Percentiles rank a stretch among this genome's conserved stretches.
These are phyloP conservation scores for Oreochromis tanganicae DNA, from an alignment of 2,113 vertebrate species.

Conservation along the genomic window DNA sequence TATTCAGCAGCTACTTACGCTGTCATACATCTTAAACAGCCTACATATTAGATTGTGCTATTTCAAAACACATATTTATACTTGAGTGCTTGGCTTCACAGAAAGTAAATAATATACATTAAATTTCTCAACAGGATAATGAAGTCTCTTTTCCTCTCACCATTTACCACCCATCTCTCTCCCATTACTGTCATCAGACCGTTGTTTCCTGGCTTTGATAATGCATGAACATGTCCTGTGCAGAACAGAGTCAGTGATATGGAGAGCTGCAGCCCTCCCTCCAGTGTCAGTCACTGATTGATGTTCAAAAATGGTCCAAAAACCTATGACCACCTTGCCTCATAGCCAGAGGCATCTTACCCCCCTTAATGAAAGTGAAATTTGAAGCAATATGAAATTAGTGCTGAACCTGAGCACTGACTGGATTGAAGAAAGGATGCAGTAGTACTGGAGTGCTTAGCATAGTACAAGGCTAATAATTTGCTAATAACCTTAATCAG, in stretches of 20 bases:
- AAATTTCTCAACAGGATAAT: not conserved
- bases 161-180: constrained; percentile 2
- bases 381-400: constrained; percentile 32
- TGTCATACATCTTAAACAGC: not conserved
- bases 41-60: not conserved
- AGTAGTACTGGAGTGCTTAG: not conserved
- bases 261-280: constrained; percentile 1
- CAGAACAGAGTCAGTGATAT: constrained; percentile 46
- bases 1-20: not conserved
- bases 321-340: constrained; percentile 31
- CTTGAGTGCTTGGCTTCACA: not conserved
- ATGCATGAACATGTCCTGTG: constrained; percentile 55
- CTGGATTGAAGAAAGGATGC: not conserved
- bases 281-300: constrained; percentile 59
- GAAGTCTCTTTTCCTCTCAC: not conserved
- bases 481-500: not conserved
- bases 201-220: constrained; percentile 62
- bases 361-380: constrained; percentile 13
- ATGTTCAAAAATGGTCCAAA: constrained; percentile 64
- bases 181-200: constrained; percentile 31
- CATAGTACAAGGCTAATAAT: not conserved
- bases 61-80: not conserved
- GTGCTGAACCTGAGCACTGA: not conserved
- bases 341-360: constrained; percentile 34
- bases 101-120: not conserved